Base-by-base conservation (phyloP, 2,113 vertebrate genomes). In the Osmerus mordax region DNA sequence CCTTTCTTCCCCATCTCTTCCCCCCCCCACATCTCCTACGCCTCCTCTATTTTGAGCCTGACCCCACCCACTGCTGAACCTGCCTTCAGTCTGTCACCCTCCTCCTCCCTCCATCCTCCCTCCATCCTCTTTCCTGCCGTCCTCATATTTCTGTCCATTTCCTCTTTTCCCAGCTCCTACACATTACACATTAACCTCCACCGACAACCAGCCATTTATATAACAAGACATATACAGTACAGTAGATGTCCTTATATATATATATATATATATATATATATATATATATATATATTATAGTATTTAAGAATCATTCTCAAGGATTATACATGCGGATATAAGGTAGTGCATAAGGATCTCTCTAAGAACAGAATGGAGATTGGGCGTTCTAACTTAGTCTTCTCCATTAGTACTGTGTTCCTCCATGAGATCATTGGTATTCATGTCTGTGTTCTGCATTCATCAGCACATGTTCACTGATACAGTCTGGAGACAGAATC, bases 401-500 rank as follows among this genome's bases (percentile, higher is more conserved):
- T 47, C 41, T 47, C 41, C 41, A 47, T 11, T 11, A 47, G 41
- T 5, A 12, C 41, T 47, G 41, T 47, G 6, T 47, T 47, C 8
- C 0, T 11, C 1, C 41, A 47, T 47, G 41, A 47, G 70, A 70
- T 66, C 18, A 80, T 90, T 88, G 82, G 82, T 81, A 88, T 90
- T 85, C 87, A 84, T 56, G 21, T n/a, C 52, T 74, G 75, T 60
- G 68, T 71, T 84, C 78, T 82, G 81, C 81, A 78, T 78, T 61
- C 69, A 81, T 82, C 75, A 85, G 78, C 78, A 81, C 71, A 78
- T 80, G 84, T 74, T 83, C 78, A 73, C 28, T 64, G 16, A n/a
- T 64, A 36, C 62, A 47, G 55, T 19, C 18, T 59, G 60, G 36
- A 62, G 70, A 71, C 67, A 75, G 28, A 59, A 21, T 69, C 16